Conservation (phyloP, 2,888 invertebrate species). For the Sarcophaga subvicina region DNA sequence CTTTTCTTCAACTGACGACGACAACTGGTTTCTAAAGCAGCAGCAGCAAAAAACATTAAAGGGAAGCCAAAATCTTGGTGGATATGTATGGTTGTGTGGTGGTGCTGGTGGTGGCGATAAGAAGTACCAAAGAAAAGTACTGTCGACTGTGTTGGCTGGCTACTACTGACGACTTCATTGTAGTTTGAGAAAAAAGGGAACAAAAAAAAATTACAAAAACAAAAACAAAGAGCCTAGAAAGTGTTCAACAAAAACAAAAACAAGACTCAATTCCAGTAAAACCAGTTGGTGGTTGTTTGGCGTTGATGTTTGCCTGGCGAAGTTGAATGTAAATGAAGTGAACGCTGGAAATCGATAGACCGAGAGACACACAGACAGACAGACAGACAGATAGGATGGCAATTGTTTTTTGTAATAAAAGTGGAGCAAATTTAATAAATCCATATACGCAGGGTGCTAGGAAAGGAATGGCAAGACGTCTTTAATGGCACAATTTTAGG, state of each 20-base stretch:
- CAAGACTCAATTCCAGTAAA: conserved; percentile 56
- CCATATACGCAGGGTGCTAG: not conserved
- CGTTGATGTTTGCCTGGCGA: conserved; percentile 12
- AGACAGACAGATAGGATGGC: conserved; percentile 16
- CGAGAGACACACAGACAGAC: conserved; percentile 31
- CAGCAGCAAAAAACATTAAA: not conserved
- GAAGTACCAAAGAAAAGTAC: too few species aligned
- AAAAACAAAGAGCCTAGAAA: not conserved
- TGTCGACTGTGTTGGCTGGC: not conserved
- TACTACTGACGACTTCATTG: not conserved
- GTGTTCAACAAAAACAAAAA: not conserved
- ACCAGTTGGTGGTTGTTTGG: conserved; percentile 47
- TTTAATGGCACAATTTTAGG: too few species aligned
- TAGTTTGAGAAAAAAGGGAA: conserved; percentile 10
- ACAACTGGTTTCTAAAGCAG: not conserved
- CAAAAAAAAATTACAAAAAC: conserved; percentile 3
- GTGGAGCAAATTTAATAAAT: conserved; percentile 62
- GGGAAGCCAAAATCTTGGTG: not conserved
- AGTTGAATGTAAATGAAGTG: conserved; percentile 21
- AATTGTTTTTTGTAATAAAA: conserved; percentile 47
- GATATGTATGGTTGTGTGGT: not conserved
- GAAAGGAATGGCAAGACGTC: too few species aligned
- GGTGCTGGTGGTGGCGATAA: conserved; percentile 24
- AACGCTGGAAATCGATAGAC: conserved; percentile 4
- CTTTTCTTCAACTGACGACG: not conserved